phyloP scores from a whole-genome alignment of 2,113 vertebrate species.

The Pavo muticus region DNA sequence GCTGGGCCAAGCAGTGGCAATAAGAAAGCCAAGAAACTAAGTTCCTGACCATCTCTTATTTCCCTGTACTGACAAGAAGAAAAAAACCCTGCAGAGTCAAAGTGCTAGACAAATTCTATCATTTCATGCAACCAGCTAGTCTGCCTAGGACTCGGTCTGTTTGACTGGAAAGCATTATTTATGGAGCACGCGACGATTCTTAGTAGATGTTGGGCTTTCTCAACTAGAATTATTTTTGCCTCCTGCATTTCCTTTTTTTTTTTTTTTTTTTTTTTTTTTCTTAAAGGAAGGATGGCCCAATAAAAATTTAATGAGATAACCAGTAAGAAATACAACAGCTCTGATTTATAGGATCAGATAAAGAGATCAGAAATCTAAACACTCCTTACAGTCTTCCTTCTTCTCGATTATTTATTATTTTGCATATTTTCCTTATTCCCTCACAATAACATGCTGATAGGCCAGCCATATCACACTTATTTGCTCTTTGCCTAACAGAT shows the following conservation, averaged over 20 bases:
- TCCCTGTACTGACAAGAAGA: neutral
- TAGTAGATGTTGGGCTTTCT: neutral
- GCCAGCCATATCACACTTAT: neutral
- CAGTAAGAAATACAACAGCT: neutral
- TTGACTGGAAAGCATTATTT: constrained; percentile 1
- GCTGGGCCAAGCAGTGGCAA: neutral
- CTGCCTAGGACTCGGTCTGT: neutral
- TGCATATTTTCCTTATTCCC: neutral
- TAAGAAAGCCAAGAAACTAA: neutral
- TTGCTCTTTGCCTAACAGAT: neutral
- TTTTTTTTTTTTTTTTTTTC: neutral
- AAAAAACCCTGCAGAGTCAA: constrained; percentile 23
- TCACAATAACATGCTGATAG: neutral
- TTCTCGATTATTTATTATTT: neutral
- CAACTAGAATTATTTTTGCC: neutral
- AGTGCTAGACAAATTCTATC: neutral
- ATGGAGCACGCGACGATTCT: neutral
- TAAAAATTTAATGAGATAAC: neutral
- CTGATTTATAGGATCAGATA: neutral
- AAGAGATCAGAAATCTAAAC: neutral
- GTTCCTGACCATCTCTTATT: neutral
- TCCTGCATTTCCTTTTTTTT: neutral
- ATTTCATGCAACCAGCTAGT: neutral
- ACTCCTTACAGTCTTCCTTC: neutral
- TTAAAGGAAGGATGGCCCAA: neutral